Evolutionary conservation across 2,888 invertebrate genomes (phyloP).

Genomic region (Drosophila cracens): DNA sequence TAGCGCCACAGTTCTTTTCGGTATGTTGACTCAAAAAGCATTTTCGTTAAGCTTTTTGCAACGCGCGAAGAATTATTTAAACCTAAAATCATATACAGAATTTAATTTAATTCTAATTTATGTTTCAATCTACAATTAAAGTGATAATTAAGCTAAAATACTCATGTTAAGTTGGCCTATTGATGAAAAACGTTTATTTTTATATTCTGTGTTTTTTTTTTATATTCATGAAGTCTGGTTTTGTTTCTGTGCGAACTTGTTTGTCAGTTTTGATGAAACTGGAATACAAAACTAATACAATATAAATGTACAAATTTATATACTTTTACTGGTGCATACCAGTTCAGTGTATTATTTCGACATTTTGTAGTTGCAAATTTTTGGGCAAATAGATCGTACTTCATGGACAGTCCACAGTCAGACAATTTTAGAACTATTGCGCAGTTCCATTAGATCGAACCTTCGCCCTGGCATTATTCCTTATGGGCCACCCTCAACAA

Average conservation of each 20-base stretch:
- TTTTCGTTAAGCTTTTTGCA: conserved; percentile 3
- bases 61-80: conserved; percentile 3
- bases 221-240: not conserved
- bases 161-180: not conserved
- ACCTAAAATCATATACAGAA: not conserved
- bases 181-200: not conserved
- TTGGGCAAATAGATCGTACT: conserved; percentile 1
- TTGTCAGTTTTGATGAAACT: not conserved
- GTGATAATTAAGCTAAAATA: not conserved
- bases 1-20: conserved; percentile 9
- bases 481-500: conserved; percentile 15
- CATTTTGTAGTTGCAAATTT: not conserved
- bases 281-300: not conserved
- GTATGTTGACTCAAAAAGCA: not conserved
- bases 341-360: not conserved
- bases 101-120: not conserved
- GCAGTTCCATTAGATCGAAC: conserved; percentile 11
- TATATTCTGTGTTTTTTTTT: not conserved
- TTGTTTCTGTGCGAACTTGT: not conserved
- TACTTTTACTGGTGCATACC: not conserved
- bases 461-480: conserved; percentile 9
- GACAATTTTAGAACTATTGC: conserved; percentile 30
- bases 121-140: not conserved
- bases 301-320: not conserved
- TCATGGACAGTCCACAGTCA: conserved; percentile 3